Evolutionary conservation across 1,140 invertebrate species (phyloP), one percentile per base, ranked within the genome.

Genomic region (Atta colombica): DNA sequence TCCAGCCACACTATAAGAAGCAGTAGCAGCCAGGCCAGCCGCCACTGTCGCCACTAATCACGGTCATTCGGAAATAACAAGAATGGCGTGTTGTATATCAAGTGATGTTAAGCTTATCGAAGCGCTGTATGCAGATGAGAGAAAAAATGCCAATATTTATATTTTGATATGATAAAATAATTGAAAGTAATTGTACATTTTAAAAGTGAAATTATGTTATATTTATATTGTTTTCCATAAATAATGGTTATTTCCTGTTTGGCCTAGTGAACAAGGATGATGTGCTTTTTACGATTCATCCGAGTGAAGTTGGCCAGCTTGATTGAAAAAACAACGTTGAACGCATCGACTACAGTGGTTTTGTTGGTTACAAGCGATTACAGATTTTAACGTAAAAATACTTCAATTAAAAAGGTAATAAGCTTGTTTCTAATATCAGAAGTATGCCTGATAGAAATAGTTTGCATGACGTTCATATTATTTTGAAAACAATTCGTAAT

Each of bases 231-330:
- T n/a, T 77, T 51, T 39, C 21, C 3, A 21, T 3, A 8, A 25
- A 21, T 58, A 45, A 51, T 16, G 0, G 51, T 21, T 71, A 49
- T 71, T 75, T 12, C n/a, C 5, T 1, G 49, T 49, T 60, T 72
- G 10, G 1, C n/a, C 8, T 61, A n/a, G 12, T 72, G 16, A 68
- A 53, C 7, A 3, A 18, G 10, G 2, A 21, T 3, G 2, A 45
- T 12, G 1, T 12, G 8, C 39, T 35, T 25, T 68, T 39, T 14
- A 10, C 16, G 16, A 58, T 61, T 72, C 10, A 21, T 21, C 12
- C 8, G 16, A 55, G 14, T 71, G 3, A 82, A 31, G 68, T 72
- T 82, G 80, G 80, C 25, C 16, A 74, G 25, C 53, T 16, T 82
- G 53, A 31, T 55, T 14, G 39, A 61, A n/a, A 28, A 31, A 28